phyloP scores from a whole-genome alignment of 2,113 vertebrate species.

The Plestiodon gilberti region DNA sequence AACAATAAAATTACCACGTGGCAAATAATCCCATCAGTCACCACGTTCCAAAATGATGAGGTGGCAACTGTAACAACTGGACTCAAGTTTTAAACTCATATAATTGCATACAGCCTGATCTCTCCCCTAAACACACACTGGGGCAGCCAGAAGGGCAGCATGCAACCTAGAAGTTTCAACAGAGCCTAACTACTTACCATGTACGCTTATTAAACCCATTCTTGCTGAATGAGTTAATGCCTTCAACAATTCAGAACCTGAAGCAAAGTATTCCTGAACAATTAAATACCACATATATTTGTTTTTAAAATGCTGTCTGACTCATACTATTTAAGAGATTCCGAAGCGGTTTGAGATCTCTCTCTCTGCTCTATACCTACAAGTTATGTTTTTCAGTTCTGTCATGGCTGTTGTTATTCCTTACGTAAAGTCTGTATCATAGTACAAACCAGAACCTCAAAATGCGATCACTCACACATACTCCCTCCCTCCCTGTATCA shows the following conservation, averaged over 20 bases:
- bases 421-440: neutral
- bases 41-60: neutral
- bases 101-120: neutral
- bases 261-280: conserved; percentile 4
- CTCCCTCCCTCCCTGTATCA: no score
- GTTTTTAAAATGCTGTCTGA: neutral
- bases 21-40: neutral
- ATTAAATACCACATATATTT: neutral
- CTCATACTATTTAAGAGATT: neutral
- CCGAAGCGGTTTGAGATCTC: conserved; percentile 9
- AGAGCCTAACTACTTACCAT: neutral
- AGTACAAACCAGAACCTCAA: neutral
- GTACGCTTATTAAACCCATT: neutral
- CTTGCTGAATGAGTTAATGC: conserved; percentile 19
- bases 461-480: neutral
- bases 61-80: neutral
- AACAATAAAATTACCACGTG: neutral
- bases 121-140: neutral
- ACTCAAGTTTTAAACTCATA: conserved; percentile 1
- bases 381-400: neutral
- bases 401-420: neutral
- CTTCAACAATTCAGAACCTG: neutral
- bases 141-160: neutral
- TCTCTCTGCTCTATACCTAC: neutral
- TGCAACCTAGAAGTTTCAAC: conserved; percentile 1